Evolutionary conservation across 2,797 vertebrate species (phyloP).

Genomic region (Centroberyx gerrardi): DNA sequence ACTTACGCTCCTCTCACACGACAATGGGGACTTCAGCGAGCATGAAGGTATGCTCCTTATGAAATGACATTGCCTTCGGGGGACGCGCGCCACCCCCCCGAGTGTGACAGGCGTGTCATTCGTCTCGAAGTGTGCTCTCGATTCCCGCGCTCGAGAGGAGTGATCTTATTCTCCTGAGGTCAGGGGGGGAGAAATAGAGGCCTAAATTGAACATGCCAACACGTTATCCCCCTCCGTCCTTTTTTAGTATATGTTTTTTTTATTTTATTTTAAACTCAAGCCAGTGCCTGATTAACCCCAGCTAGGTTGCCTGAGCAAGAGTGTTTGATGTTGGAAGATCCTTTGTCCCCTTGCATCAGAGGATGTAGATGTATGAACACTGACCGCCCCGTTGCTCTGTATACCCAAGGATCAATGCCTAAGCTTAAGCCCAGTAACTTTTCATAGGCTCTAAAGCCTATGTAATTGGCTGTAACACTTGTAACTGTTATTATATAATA

Average conservation of each 20-base stretch:
- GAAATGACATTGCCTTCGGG: constrained; percentile 65
- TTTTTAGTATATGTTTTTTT: not conserved
- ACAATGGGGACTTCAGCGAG: constrained; percentile 46
- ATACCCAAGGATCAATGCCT: not conserved
- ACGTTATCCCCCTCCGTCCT: not conserved
- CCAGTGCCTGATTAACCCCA: too few species aligned
- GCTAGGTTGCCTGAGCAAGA: too few species aligned
- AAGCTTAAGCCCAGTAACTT: too few species aligned
- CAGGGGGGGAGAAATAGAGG: constrained; percentile 45
- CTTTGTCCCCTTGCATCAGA: not conserved
- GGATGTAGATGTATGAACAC: not conserved
- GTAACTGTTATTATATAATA: not conserved
- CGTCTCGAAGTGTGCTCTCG: constrained; percentile 33
- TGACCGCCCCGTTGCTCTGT: not conserved
- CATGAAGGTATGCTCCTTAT: constrained; percentile 53
- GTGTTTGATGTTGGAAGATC: not conserved
- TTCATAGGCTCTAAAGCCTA: not conserved
- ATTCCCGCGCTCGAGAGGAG: constrained; percentile 32
- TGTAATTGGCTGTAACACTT: too few species aligned
- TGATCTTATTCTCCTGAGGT: constrained; percentile 18
- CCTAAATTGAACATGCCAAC: constrained; percentile 49
- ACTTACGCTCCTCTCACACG: constrained; percentile 52
- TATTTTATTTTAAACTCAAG: not conserved
- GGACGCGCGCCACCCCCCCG: constrained; percentile 24
- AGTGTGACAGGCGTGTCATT: constrained; percentile 66